Base-by-base conservation (phyloP, 1,140 invertebrate species). In the Drosophila novamexicana region DNA sequence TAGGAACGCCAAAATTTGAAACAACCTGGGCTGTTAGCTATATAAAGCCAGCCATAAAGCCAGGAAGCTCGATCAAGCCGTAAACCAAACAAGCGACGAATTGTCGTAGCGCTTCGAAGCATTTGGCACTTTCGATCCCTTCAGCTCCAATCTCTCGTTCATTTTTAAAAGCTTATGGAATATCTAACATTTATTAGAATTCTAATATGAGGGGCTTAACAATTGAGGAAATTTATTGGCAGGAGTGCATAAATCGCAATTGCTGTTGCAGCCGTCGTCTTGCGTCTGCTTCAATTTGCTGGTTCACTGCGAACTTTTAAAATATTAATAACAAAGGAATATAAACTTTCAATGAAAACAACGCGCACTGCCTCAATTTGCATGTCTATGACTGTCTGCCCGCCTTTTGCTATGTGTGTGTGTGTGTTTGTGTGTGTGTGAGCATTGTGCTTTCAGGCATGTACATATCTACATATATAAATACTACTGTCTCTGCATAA, bases 241-340 rank as follows among this genome's bases (percentile, higher is more conserved):
- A 29, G 2, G 22, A 32, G 14, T 37, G 45, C 1, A 34, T 53
- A 2, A 7, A 42, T 10, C 16, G 16, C 6, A 69, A 58, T 12
- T 9, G 0, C 0, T 57, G 0, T 7, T 44, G 22, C 65, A 6
- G 8, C 57, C 49, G 53, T 59, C 40, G 53, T 36, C 37, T 42
- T 12, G 32, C 37, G 63, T 52, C 39, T 59, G 44, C 57, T 52
- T 75, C 52, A 70, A 75, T 64, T 75, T 75, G 59, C 59, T 64
- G 59, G 59, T 50, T 62, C 59, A 53, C 59, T 75, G 73, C 47
- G 59, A 75, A 75, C 67, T 73, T 76, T 53, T 77, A 42, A 79
- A 86, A 88, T 86, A 86, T 86, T 88, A 86, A 86, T 83, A 86
- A 82, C 83, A 88, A 89, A 76, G 80, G 74, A 89, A 88, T 88